Evolutionary conservation across 1,140 invertebrate species (phyloP), one percentile per base, ranked within the genome.

Genomic region (Trissolcus basalis): DNA sequence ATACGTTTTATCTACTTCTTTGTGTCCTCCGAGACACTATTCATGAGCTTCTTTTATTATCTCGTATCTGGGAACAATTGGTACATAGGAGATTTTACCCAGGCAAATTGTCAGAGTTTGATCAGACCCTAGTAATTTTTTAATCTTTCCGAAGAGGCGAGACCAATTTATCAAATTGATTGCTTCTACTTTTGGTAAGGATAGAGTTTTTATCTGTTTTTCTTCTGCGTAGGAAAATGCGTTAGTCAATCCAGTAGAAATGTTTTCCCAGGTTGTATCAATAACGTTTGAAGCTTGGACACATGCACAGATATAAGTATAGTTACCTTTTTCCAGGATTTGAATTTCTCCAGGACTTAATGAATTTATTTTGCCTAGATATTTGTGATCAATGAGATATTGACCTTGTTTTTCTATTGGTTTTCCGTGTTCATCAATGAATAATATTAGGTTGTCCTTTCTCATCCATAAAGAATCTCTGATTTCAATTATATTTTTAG

Each of bases 21-120:
- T 50, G 8, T 61, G 58, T n/a, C 47, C 47, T 14, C 8, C 47
- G 11, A 51, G 15, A 9, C 35, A 7, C 7, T 35, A 15, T 8
- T 7, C 11, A 36, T 61, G 47, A 3, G 9, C n/a, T 60, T 60
- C 47, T 6, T 60, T 16, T 19, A 60, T 60, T 13, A 60, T 49
- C 2, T 39, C 16, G 16, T 60, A 1, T 41, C 47, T 19, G 4
- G 0, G 58, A 50, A 8, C 11, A 7, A 60, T 32, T 12, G 5
- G 58, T 1, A 0, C 10, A 11, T 49, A n/a, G 49, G 44, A 0
- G n/a, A n/a, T n/a, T 33, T 7, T 1, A 12, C 45, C 45, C 5
- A 3, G 16, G n/a, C 56, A 59, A 6, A 59, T 49, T 16, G 33
- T 59, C 9, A 50, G n/a, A 12, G 32, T 43, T 32, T 33, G 33